Conservation (phyloP, 2,888 invertebrate species). For the Eulithis testata region DNA sequence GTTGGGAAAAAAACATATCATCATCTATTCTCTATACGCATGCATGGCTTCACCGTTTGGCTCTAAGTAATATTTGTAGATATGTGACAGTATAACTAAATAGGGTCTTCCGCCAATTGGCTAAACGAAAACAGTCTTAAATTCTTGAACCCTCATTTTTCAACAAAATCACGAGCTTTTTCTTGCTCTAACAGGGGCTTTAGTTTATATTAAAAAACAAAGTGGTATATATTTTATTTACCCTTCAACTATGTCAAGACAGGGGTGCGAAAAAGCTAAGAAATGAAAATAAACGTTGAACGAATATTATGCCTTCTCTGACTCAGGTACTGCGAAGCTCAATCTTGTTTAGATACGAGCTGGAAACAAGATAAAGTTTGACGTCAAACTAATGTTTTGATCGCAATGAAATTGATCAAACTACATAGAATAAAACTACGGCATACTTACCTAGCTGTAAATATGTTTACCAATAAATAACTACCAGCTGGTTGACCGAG, state of each 20-base stretch:
- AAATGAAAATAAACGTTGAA: constrained; percentile 77
- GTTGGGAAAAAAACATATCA: too few species aligned
- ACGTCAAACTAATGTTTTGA: too few species aligned
- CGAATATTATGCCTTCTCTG: constrained; percentile 57
- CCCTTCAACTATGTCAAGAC: constrained; percentile 78
- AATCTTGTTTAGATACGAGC: too few species aligned
- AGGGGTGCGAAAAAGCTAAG: constrained; percentile 74
- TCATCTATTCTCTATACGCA: too few species aligned
- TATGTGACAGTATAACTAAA: neutral
- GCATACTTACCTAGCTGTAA: too few species aligned
- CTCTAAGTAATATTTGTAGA: neutral
- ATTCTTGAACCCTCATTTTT: constrained; percentile 30
- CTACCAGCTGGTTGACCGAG: too few species aligned
- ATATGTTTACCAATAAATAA: too few species aligned
- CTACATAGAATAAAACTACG: too few species aligned
- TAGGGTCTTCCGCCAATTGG: neutral
- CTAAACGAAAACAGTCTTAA: constrained; percentile 18
- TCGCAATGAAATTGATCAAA: too few species aligned
- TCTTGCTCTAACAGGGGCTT: constrained; percentile 42
- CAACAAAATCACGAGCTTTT: constrained; percentile 25
- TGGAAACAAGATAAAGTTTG: too few species aligned
- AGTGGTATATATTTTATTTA: constrained; percentile 74
- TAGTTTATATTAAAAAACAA: constrained; percentile 69
- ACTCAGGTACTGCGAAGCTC: too few species aligned
- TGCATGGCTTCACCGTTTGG: too few species aligned